phyloP scores from a whole-genome alignment of 2,797 vertebrate species.

The Bradypodion pumilum region DNA sequence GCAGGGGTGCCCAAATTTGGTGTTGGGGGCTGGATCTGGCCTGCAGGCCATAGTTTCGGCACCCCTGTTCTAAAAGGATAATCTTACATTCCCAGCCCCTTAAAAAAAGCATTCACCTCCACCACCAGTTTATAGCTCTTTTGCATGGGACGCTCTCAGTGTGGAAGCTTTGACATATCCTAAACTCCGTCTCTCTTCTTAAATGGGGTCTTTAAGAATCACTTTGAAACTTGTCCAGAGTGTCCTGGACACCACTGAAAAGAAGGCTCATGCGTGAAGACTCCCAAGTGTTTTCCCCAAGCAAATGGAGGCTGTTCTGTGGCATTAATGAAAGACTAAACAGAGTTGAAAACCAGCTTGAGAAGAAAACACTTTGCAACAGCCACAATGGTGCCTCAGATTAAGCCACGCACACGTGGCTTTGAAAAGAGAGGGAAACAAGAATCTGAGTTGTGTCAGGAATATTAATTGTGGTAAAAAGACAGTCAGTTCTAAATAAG shows the following conservation, averaged over 20 bases:
- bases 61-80: no score
- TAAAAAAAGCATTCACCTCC: background rate
- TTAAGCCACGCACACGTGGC: constrained; percentile 47
- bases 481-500: constrained; percentile 19
- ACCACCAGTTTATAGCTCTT: background rate
- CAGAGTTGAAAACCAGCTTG: constrained; percentile 56
- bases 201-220: background rate
- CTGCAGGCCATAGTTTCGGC: no score
- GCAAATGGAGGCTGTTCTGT: constrained; percentile 52
- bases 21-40: no score
- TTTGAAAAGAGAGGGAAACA: constrained; percentile 18
- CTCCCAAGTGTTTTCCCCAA: constrained; percentile 52
- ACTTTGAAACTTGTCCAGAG: background rate
- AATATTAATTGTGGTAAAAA: constrained; percentile 39
- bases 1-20: no score
- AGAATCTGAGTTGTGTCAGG: constrained; percentile 42
- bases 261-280: background rate
- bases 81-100: background rate
- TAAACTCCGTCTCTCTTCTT: background rate
- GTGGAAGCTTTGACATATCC: background rate
- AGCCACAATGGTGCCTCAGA: constrained; percentile 61
- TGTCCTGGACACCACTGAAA: background rate
- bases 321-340: constrained; percentile 57
- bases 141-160: background rate
- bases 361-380: constrained; percentile 52